Conservation (phyloP, 2,888 invertebrate genomes). For the Eremobia ochroleuca region DNA sequence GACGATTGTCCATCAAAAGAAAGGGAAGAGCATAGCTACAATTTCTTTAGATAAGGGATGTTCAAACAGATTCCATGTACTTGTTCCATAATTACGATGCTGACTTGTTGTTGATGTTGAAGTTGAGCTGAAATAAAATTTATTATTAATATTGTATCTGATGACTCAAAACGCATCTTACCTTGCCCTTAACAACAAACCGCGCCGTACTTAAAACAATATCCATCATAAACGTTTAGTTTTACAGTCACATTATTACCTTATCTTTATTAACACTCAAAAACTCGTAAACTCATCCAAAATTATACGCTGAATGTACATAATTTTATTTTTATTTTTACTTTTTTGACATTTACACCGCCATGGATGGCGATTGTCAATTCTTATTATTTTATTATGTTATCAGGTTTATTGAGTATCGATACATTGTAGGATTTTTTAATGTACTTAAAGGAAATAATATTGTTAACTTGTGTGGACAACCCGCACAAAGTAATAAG, state of each 20-base stretch:
- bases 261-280: slow-evolving; percentile 82
- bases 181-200: slow-evolving; percentile 63
- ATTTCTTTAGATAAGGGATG: neutral
- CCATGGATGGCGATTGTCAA: slow-evolving; percentile 72
- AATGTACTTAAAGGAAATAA: neutral
- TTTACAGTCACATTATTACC: slow-evolving; percentile 75
- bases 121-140: no score
- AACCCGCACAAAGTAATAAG: no score
- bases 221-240: slow-evolving; percentile 80
- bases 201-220: slow-evolving; percentile 69
- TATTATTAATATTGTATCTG: neutral
- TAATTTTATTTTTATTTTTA: slow-evolving; percentile 72
- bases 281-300: slow-evolving; percentile 77
- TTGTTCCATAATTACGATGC: neutral
- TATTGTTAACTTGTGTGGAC: neutral
- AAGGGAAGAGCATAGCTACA: neutral
- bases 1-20: neutral
- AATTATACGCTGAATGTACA: slow-evolving; percentile 73
- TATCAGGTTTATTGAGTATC: slow-evolving; percentile 29
- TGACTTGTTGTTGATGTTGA: neutral
- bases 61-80: neutral
- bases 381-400: slow-evolving; percentile 60
- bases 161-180: neutral
- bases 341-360: slow-evolving; percentile 70
- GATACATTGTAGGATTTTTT: slow-evolving; percentile 22